Evolutionary conservation across 2,888 invertebrate species (phyloP).

Genomic region (Pomacea canaliculata): DNA sequence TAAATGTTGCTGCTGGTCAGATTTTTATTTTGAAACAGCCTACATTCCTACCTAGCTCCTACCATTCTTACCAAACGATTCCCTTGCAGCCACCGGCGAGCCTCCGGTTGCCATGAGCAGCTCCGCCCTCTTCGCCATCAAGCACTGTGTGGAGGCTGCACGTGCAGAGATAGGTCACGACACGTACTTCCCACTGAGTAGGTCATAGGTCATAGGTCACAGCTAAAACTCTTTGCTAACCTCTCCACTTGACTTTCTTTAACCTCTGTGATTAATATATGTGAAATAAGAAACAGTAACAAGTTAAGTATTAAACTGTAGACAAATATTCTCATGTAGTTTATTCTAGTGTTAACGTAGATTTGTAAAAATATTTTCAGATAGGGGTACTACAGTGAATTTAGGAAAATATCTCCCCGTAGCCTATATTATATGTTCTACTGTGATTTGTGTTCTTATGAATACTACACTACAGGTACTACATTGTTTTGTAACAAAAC

Average conservation of each 20-base stretch:
- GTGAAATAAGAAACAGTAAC: too few relatives aligned
- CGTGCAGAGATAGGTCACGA: slow-evolving; percentile 52
- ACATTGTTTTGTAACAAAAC: too few relatives aligned
- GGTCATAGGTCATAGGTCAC: slow-evolving; percentile 18
- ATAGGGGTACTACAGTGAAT: too few relatives aligned
- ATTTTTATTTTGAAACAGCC: too few relatives aligned
- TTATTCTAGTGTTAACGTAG: background rate
- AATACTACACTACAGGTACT: background rate
- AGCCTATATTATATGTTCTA: too few relatives aligned
- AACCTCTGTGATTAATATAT: background rate
- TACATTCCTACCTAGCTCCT: too few relatives aligned
- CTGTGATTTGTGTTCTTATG: background rate
- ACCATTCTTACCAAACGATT: too few relatives aligned
- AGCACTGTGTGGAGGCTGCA: slow-evolving; percentile 56
- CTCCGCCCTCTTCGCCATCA: slow-evolving; percentile 57
- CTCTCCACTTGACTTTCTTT: background rate
- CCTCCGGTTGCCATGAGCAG: slow-evolving; percentile 59
- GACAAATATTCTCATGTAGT: too few relatives aligned
- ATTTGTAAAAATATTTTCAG: too few relatives aligned
- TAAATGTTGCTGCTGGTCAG: too few relatives aligned
- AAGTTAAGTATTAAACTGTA: too few relatives aligned
- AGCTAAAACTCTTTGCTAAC: background rate
- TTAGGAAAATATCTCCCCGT: too few relatives aligned
- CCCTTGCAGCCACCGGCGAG: slow-evolving; percentile 53
- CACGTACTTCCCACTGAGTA: slow-evolving; percentile 46